Evolutionary conservation across 2,113 vertebrate species (phyloP).

Genomic region (Calidris pugnax): DNA sequence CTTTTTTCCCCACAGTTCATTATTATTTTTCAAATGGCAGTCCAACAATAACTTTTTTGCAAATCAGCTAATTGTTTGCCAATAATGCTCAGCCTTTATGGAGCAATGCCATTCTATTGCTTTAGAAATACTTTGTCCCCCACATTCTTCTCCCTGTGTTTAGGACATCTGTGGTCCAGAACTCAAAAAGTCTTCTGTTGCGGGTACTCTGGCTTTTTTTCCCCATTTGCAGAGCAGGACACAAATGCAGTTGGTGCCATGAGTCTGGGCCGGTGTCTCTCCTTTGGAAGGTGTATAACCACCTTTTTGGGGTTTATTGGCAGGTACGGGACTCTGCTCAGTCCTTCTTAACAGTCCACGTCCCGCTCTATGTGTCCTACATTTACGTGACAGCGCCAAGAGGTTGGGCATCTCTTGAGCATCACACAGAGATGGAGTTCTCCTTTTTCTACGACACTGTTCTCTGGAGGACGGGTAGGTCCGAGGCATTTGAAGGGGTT

Average conservation of each 20-base stretch:
- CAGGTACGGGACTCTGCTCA: constrained; percentile 97
- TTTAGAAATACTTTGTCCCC: not conserved
- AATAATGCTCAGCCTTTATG: not conserved
- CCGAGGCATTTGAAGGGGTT: not conserved
- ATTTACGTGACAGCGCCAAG: constrained; percentile 94
- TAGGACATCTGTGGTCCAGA: not conserved
- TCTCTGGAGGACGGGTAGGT: constrained; percentile 94
- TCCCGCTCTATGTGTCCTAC: constrained; percentile 95
- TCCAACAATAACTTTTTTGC: not conserved
- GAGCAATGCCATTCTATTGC: not conserved
- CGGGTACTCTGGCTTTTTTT: not conserved
- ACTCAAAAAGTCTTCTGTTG: not conserved
- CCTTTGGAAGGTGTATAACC: not conserved
- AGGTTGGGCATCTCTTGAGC: constrained; percentile 97
- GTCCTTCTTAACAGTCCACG: constrained; percentile 95
- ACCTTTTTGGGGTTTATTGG: not conserved
- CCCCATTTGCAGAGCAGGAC: not conserved
- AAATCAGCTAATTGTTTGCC: not conserved
- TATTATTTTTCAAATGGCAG: not conserved
- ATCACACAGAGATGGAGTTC: constrained; percentile 99
- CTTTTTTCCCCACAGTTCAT: not conserved
- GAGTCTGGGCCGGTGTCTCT: not conserved
- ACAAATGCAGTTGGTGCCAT: fast-evolving
- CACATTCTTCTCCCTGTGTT: not conserved
- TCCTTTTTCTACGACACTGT: constrained; percentile 98